phyloP scores from a whole-genome alignment of 2,888 invertebrate genomes.

The Apamea anceps region DNA sequence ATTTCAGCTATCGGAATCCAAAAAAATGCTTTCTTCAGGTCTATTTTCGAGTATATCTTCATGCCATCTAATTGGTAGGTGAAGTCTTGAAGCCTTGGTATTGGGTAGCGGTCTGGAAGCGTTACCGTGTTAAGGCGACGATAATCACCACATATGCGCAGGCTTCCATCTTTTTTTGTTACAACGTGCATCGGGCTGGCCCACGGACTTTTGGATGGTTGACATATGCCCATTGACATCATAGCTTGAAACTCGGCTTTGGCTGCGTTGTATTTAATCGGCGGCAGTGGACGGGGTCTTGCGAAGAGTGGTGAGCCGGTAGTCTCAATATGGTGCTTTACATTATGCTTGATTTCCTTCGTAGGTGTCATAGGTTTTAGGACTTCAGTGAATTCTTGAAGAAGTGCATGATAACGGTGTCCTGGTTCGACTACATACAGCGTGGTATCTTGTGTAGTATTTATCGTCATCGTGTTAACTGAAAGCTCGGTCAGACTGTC shows the following conservation, averaged over 20 bases:
- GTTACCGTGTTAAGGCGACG: conserved; percentile 11
- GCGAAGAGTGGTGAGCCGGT: conserved; percentile 8
- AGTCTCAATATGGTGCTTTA: conserved; percentile 17
- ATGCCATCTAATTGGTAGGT: conserved; percentile 4
- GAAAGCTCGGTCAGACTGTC: conserved; percentile 3
- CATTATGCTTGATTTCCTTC: conserved; percentile 11
- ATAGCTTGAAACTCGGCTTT: conserved; percentile 13
- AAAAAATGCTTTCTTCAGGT: not conserved
- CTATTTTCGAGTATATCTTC: not conserved
- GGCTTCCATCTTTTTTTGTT: conserved; percentile 4
- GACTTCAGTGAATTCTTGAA: conserved; percentile 10
- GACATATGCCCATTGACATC: conserved; percentile 11
- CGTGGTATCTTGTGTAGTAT: not conserved
- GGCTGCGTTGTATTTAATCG: not conserved
- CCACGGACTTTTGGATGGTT: conserved; percentile 15
- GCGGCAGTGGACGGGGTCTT: conserved; percentile 1
- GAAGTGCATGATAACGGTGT: not conserved
- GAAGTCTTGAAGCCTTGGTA: conserved; percentile 14
- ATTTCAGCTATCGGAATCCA: not conserved
- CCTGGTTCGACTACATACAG: conserved; percentile 11
- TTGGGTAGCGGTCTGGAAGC: conserved; percentile 6
- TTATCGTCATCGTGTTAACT: not conserved
- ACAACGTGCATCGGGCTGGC: too few relatives aligned
- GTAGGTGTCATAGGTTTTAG: conserved; percentile 12
- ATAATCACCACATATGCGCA: conserved; percentile 12